These are phyloP conservation scores for Leuciscus waleckii DNA, from an alignment of 2,797 vertebrate species.

Conservation along the genomic window DNA sequence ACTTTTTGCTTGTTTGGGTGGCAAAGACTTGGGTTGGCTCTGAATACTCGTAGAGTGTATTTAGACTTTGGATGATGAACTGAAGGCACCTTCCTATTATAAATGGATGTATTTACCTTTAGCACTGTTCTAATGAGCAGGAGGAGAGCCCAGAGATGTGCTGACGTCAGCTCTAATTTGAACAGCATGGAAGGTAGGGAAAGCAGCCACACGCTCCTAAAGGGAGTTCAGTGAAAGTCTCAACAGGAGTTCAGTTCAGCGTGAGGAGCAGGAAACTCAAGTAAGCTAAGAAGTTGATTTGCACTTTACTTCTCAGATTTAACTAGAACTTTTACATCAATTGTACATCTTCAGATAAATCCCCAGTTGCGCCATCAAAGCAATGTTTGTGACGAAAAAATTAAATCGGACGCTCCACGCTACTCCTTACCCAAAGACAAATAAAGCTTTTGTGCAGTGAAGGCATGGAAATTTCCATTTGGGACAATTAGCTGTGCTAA, in stretches of 20 bases:
- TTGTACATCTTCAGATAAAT: constrained; percentile 38
- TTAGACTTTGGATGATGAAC: constrained; percentile 55
- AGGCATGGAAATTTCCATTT: constrained; percentile 63
- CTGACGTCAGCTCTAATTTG: constrained; percentile 65
- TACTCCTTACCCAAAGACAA: constrained; percentile 44
- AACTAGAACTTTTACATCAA: constrained; percentile 21
- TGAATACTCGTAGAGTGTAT: constrained; percentile 20
- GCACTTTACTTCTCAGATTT: constrained; percentile 23
- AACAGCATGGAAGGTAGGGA: constrained; percentile 61
- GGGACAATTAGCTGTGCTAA: constrained; percentile 61
- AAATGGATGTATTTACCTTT: constrained; percentile 65
- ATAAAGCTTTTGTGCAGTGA: constrained; percentile 50
- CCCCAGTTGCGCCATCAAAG: constrained; percentile 49
- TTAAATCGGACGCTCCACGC: constrained; percentile 38
- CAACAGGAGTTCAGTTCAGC: constrained; percentile 43
- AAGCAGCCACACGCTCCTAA: constrained; percentile 53
- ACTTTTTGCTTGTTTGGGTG: constrained; percentile 49
- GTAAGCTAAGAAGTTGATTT: constrained; percentile 30
- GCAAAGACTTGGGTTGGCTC: constrained; percentile 12
- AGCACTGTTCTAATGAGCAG: constrained; percentile 54
- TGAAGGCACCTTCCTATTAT: constrained; percentile 54
- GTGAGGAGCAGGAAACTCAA: constrained; percentile 33
- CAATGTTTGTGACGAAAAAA: constrained; percentile 46
- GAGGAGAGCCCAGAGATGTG: constrained; percentile 53
- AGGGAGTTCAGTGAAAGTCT: constrained; percentile 56